Percentiles rank a stretch among this genome's conserved stretches.
Conservation (phyloP, 2,113 vertebrate species). For the Myxocyprinus asiaticus region DNA sequence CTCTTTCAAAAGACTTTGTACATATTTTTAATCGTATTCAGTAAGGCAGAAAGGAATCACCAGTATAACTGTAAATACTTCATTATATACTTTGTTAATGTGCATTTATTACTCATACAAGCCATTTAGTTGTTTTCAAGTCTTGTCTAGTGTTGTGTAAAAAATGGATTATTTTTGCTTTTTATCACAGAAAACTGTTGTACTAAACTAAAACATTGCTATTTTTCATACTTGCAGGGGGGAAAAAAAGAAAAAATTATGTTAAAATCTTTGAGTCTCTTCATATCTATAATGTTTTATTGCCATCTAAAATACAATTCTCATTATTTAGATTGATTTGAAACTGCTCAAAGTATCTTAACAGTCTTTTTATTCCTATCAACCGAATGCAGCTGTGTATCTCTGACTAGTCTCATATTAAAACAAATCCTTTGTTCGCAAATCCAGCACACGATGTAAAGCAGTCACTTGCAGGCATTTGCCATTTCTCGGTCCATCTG, state of each 20-base stretch:
- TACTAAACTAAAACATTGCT: background rate
- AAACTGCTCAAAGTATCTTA: no score
- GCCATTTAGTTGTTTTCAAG: conserved; percentile 51
- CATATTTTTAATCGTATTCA: conserved; percentile 52
- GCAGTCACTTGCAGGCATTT: background rate
- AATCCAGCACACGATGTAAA: no score
- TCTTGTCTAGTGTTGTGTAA: conserved; percentile 45
- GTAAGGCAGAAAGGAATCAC: background rate
- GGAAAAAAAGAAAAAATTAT: conserved; percentile 37
- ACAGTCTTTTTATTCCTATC: no score
- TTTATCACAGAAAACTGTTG: background rate
- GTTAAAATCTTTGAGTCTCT: conserved; percentile 11
- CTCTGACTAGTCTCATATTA: no score
- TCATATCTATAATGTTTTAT: no score
- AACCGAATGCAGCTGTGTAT: no score
- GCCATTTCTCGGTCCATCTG: background rate
- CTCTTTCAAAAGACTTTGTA: conserved; percentile 49
- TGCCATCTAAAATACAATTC: background rate
- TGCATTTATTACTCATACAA: conserved; percentile 8
- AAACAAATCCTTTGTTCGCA: no score
- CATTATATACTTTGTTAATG: background rate
- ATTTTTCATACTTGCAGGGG: background rate
- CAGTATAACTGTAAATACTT: conserved; percentile 30
- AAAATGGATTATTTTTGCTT: no score
- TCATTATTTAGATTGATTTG: no score